Evolutionary conservation across 92 coral and sea anemone species (phyloP).

Genomic region (Isaurus tuberculatus): DNA sequence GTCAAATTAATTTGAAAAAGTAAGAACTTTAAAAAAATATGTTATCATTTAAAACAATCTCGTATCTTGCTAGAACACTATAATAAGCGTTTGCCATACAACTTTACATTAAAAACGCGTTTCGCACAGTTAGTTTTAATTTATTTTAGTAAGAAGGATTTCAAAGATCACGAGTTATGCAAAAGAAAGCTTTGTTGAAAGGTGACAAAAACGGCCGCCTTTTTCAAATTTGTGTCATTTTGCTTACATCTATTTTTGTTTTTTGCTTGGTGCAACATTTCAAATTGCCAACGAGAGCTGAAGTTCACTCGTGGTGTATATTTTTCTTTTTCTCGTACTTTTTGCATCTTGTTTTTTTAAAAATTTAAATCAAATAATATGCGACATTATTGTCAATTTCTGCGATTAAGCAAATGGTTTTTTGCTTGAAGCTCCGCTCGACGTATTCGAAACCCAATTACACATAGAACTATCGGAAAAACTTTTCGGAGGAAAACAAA

Average conservation of each 20-base stretch:
- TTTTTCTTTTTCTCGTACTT: background rate
- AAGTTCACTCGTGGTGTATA: background rate
- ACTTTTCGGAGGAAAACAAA: conserved; percentile 22
- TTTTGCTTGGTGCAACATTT: background rate
- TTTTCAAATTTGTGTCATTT: background rate
- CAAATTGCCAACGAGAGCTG: background rate
- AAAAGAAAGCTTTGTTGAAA: conserved; percentile 11
- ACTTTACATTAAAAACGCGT: conserved; percentile 10
- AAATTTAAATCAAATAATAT: background rate
- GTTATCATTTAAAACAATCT: conserved; percentile 37
- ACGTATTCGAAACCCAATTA: conserved; percentile 39
- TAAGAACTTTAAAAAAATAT: background rate
- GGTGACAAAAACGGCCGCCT: conserved; percentile 35
- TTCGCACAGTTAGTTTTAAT: conserved; percentile 3
- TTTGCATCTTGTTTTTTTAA: background rate
- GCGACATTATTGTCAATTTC: conserved; percentile 24
- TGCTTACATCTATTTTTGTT: background rate
- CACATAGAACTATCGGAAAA: conserved; percentile 40
- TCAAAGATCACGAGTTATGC: background rate
- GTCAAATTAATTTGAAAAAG: conserved; percentile 10
- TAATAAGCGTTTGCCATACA: background rate
- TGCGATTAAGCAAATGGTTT: conserved; percentile 25
- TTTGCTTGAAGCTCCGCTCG: conserved; percentile 22
- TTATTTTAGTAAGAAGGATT: background rate
- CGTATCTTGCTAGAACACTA: background rate